Base-by-base conservation (phyloP, 2,888 invertebrate genomes). In the Cosmia pyralina region DNA sequence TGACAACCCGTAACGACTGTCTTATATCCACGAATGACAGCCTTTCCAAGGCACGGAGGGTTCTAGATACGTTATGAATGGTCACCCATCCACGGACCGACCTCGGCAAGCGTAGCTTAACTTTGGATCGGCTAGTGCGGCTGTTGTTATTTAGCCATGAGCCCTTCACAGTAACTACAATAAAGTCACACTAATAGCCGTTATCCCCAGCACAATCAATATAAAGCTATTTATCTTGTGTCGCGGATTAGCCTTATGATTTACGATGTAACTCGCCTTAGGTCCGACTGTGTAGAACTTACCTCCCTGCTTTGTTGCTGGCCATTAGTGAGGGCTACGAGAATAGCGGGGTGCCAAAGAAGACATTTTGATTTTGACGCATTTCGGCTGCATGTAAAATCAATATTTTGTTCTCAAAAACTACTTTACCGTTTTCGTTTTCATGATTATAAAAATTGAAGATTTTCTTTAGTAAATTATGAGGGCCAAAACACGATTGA, bases 161-260 rank as follows among this genome's bases (percentile, higher is more conserved):
- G 53, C 22, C 53, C 53, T 53, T 53, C n/a, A 38, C 65, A 50
- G 34, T 44, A 58, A 50, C 44, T 28, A 55, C 38, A 78, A 79
- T 69, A 79, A 55, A 65, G 34, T 34, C 17, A 2, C 60, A n/a
- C 81, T 81, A 81, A 75, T 84, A 71, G 22, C 8, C 15, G 7
- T 11, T 41, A 69, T 67, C 76, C 70, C 66, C 8, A 17, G 3
- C 60, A 74, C 71, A 83, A 85, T 85, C 87, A 77, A 84, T 86
- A 85, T 75, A 53, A 78, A 79, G 72, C 85, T 83, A 87, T 88
- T 86, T 77, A 88, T 87, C 85, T 86, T 78, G 77, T 72, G 74
- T 70, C 79, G 83, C 86, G 92, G 94, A 93, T 95, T 95, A 94
- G 88, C 86, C 62, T 87, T 81, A 93, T 95, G 95, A 95, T 95